Percentiles rank a stretch among this genome's conserved stretches.
Evolutionary conservation across 2,113 vertebrate genomes (phyloP).

Genomic region (Rhinoptilus africanus): DNA sequence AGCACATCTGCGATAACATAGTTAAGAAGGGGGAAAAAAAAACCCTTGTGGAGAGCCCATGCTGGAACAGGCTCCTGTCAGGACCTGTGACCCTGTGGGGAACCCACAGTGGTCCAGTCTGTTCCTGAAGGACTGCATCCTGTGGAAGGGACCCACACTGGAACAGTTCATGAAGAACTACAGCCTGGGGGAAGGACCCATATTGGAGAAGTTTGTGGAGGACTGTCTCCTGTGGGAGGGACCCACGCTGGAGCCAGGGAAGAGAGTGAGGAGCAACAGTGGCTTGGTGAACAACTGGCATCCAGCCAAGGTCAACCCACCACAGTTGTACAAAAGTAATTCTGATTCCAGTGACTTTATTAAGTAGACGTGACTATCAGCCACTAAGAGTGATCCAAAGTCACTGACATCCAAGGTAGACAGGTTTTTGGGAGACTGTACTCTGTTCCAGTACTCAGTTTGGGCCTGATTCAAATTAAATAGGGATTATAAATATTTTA

Average conservation of each 20-base stretch:
- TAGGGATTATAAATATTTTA: background rate
- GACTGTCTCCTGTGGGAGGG: background rate
- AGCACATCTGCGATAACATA: background rate
- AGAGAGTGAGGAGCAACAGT: background rate
- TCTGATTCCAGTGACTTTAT: background rate
- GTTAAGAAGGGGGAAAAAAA: background rate
- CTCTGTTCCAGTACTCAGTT: background rate
- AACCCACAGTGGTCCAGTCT: background rate
- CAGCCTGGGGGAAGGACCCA: background rate
- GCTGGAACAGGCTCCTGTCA: background rate
- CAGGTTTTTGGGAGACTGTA: background rate
- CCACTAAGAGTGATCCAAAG: background rate
- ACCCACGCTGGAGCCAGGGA: background rate
- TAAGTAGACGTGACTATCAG: background rate
- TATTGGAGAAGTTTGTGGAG: background rate
- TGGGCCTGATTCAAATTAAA: background rate
- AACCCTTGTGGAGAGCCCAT: accelerated
- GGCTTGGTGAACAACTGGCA: background rate
- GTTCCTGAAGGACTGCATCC: no score
- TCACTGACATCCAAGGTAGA: background rate
- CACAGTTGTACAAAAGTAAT: background rate
- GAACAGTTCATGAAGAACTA: background rate
- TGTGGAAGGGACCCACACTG: accelerated
- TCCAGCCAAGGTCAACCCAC: background rate
- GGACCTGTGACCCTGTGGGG: background rate